Percentiles rank a stretch among this genome's conserved stretches.
These are phyloP conservation scores for Rhagonycha lutea DNA, from an alignment of 2,888 invertebrate genomes.

Conservation along the genomic window DNA sequence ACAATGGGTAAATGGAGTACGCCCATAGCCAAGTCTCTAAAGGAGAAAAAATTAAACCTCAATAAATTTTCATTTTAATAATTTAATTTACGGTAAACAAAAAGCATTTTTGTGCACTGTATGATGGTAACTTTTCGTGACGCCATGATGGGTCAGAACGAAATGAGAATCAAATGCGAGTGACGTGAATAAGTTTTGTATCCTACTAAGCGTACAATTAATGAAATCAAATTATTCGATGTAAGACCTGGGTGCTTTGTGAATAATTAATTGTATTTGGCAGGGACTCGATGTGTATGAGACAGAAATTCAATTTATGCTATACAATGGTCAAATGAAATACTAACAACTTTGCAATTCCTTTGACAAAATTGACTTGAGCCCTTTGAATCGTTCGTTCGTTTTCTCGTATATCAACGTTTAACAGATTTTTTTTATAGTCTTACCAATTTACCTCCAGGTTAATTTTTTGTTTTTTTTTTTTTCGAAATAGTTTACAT, in stretches of 20 bases:
- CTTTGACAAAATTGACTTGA: background rate
- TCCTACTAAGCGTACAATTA: background rate
- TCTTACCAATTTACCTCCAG: background rate
- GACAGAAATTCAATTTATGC: background rate
- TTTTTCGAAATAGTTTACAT: too few species aligned
- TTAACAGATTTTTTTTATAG: background rate
- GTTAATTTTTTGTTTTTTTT: too few species aligned
- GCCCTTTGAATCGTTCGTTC: background rate
- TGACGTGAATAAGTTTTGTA: background rate
- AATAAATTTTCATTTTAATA: background rate
- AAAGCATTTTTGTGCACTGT: background rate
- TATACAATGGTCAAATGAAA: background rate
- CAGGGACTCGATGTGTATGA: background rate
- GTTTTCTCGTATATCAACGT: too few species aligned
- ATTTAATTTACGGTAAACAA: background rate
- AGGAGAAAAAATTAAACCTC: conserved; percentile 18
- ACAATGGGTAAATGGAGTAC: conserved; percentile 28
- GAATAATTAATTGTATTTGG: background rate
- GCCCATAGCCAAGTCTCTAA: conserved; percentile 26
- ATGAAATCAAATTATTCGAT: background rate
- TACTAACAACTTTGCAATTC: background rate
- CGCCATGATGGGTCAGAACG: background rate
- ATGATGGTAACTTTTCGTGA: background rate
- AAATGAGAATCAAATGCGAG: background rate
- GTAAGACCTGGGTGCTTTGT: background rate